Percentiles rank a stretch among this genome's conserved stretches.
These are phyloP conservation scores for Pyrgus malvae DNA, from an alignment of 2,888 invertebrate species.

Conservation along the genomic window DNA sequence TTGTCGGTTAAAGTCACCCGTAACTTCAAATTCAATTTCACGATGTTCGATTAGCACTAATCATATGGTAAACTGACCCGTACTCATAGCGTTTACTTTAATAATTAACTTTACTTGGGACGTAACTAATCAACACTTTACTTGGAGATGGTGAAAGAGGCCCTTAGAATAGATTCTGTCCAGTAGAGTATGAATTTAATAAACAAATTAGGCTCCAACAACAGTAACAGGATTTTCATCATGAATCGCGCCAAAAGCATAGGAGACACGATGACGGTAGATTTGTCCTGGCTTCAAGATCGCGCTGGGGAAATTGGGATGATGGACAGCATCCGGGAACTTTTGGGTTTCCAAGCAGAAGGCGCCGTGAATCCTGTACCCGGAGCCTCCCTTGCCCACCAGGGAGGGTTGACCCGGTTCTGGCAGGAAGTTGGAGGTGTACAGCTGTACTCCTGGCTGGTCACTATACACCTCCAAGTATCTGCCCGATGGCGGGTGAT, in stretches of 20 bases:
- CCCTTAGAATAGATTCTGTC: no score
- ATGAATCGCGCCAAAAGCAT: conserved; percentile 82
- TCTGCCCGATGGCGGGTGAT: conserved; percentile 87
- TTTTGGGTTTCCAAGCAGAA: conserved; percentile 96
- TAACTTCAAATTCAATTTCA: no score
- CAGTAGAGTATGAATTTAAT: no score
- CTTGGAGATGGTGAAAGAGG: no score
- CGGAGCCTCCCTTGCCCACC: conserved; percentile 58
- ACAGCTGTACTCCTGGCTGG: conserved; percentile 95
- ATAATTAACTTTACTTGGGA: no score
- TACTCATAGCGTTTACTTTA: no score
- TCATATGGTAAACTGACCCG: no score
- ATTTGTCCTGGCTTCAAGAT: conserved; percentile 86
- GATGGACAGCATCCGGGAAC: conserved; percentile 94
- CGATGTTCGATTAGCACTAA: no score
- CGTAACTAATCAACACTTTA: no score
- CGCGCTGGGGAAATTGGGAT: conserved; percentile 87
- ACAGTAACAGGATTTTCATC: conserved; percentile 13
- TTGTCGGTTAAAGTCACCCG: no score
- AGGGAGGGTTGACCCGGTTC: conserved; percentile 62
- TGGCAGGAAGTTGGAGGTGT: conserved; percentile 90
- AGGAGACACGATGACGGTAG: conserved; percentile 87
- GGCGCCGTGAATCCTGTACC: conserved; percentile 88
- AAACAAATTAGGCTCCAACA: neutral
- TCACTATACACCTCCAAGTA: conserved; percentile 89